phyloP scores from a whole-genome alignment of 2,113 vertebrate genomes.

The Thomomys bottae region DNA sequence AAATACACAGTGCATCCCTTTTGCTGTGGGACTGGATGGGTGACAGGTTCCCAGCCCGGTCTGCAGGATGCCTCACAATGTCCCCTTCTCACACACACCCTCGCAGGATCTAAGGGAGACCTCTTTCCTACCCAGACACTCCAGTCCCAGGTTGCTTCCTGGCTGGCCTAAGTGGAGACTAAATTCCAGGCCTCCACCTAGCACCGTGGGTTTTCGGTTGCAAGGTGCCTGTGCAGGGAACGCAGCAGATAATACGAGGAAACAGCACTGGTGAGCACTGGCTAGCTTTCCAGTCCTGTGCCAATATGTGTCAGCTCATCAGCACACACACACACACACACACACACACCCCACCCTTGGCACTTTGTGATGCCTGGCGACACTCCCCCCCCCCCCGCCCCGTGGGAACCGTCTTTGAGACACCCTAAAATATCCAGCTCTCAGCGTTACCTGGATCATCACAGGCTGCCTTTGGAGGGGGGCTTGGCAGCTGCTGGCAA shows the following conservation, averaged over 20 bases:
- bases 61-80: background rate
- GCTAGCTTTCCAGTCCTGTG: background rate
- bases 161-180: background rate
- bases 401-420: background rate
- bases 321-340: too few species aligned
- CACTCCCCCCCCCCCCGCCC: too few species aligned
- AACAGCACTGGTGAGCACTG: background rate
- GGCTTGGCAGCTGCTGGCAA: constrained; percentile 34
- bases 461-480: constrained; percentile 21
- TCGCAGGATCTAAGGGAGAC: background rate
- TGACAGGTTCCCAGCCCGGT: background rate
- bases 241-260: background rate
- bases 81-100: background rate
- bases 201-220: background rate
- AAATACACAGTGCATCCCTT: background rate
- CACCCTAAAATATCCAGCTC: background rate
- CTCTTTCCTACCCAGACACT: background rate
- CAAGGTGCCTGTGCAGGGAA: background rate
- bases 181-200: background rate
- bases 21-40: background rate
- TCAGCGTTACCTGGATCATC: background rate
- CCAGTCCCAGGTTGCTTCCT: background rate
- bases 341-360: too few species aligned
- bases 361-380: background rate
- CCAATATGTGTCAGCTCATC: background rate